Percentiles rank a stretch among this genome's conserved stretches.
These are phyloP conservation scores for Callocephalon fimbriatum DNA, from an alignment of 2,113 vertebrate species.

Conservation along the genomic window DNA sequence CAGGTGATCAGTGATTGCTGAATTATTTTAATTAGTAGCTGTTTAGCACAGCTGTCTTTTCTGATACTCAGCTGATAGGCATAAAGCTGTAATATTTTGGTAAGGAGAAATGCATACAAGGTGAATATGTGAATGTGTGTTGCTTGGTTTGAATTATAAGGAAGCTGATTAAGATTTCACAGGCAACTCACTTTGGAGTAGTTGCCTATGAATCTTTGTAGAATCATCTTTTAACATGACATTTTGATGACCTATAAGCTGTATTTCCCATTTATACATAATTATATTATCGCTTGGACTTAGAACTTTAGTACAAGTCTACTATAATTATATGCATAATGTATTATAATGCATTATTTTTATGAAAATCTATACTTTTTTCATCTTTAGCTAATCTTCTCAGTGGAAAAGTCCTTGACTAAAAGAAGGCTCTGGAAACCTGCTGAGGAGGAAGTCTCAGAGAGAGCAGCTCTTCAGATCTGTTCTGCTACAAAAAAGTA, in stretches of 20 bases:
- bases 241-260: not conserved
- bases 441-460: conserved; percentile 84
- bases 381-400: conserved; percentile 85
- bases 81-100: not conserved
- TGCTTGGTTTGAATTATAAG: not conserved
- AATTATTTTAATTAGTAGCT: not conserved
- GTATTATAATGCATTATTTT: not conserved
- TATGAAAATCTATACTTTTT: not conserved
- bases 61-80: not conserved
- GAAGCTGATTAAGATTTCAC: not conserved
- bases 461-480: conserved; percentile 86
- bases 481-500: conserved; percentile 93
- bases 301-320: not conserved
- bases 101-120: not conserved
- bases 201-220: not conserved
- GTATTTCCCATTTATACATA: not conserved
- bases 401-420: conserved; percentile 85
- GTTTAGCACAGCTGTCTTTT: not conserved
- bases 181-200: not conserved
- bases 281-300: not conserved
- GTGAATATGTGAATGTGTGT: not conserved
- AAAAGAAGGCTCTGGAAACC: conserved; percentile 86
- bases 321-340: not conserved
- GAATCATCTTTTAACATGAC: not conserved
- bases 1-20: not conserved